Conservation (phyloP, 1,140 invertebrate species). For the Centruroides vittatus region DNA sequence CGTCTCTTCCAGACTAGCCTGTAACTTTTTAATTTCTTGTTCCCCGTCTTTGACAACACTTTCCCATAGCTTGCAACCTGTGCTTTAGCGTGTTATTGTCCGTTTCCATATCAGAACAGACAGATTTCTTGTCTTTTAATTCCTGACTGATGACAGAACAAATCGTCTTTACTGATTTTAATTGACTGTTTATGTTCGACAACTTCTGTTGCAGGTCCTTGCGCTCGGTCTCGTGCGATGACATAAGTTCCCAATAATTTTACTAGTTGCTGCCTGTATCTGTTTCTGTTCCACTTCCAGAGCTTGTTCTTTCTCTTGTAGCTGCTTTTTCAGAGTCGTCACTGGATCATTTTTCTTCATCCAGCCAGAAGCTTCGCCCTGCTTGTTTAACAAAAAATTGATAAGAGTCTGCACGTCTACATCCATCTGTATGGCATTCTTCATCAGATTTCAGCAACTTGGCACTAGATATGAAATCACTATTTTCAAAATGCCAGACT, state of each 20-base stretch:
- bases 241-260: slow-evolving; percentile 30
- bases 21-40: no score
- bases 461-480: neutral
- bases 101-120: neutral
- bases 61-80: neutral
- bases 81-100: slow-evolving; percentile 1
- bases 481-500: no score
- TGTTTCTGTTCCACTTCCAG: slow-evolving; percentile 26
- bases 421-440: slow-evolving; percentile 59
- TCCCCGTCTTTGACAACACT: neutral
- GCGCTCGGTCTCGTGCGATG: slow-evolving; percentile 1
- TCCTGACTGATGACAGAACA: slow-evolving; percentile 1
- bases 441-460: slow-evolving; percentile 53
- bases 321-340: slow-evolving; percentile 28
- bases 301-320: slow-evolving; percentile 26
- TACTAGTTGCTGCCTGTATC: slow-evolving; percentile 14
- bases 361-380: slow-evolving; percentile 66
- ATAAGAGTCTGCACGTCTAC: slow-evolving; percentile 75
- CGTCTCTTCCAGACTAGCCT: no score
- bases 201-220: slow-evolving; percentile 1
- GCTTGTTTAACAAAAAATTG: slow-evolving; percentile 71
- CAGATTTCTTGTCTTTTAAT: neutral
- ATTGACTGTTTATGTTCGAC: neutral
- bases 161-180: neutral
- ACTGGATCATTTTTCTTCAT: slow-evolving; percentile 37